A percentile compares a stretch with the other conserved stretches of the same genome.
Conservation (phyloP, 1,140 invertebrate genomes). For the Bradysia coprophila region DNA sequence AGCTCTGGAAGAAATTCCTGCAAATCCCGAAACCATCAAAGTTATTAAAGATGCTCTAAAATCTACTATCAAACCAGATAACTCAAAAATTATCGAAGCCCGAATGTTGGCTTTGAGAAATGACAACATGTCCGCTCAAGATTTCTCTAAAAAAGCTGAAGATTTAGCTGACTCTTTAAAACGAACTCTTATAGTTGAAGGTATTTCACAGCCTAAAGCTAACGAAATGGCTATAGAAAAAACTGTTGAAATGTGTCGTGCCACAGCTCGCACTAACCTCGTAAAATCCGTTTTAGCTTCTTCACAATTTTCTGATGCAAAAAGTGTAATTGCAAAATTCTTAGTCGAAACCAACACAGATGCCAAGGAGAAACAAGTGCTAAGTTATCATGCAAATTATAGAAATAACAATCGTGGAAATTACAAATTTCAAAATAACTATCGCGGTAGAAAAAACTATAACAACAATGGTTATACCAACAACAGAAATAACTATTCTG, state of each 20-base stretch:
- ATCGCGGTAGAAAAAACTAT: neutral
- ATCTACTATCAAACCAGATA: too few relatives aligned
- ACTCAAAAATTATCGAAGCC: neutral
- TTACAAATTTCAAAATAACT: too few relatives aligned
- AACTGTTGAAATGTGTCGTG: too few relatives aligned
- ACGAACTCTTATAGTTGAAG: constrained; percentile 1
- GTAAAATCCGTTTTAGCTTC: neutral
- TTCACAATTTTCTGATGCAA: neutral
- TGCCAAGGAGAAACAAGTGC: neutral
- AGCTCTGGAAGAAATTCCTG: too few relatives aligned
- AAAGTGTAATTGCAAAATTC: neutral
- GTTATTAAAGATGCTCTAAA: too few relatives aligned
- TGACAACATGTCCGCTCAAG: neutral
- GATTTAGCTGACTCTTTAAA: constrained; percentile 1
- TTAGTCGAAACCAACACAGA: neutral
- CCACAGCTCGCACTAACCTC: neutral
- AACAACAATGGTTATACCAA: neutral
- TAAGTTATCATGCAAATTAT: neutral
- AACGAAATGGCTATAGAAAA: constrained; percentile 2
- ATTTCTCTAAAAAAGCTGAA: constrained; percentile 1
- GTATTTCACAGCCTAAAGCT: constrained; percentile 1
- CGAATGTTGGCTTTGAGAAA: neutral
- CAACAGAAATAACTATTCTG: too few relatives aligned
- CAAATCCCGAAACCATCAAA: too few relatives aligned
- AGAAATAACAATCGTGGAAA: too few relatives aligned